A percentile compares a stretch with the other conserved stretches of the same genome.
Conservation (phyloP, 2,797 vertebrate species). For the Emydoidea blandingii region DNA sequence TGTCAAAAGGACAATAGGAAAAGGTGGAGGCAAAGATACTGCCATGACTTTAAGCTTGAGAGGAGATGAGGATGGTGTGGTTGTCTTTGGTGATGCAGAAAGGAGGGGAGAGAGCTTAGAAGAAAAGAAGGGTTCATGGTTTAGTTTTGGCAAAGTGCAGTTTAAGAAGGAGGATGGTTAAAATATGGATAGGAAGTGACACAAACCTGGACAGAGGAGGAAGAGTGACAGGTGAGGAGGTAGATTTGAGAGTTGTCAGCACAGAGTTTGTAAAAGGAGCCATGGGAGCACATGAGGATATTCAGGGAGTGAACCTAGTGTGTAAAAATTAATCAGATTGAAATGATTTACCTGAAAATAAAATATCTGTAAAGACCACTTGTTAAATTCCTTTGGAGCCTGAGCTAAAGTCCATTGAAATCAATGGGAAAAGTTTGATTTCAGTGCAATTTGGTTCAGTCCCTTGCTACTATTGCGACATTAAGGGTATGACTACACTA, state of each 20-base stretch:
- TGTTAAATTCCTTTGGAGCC: conserved; percentile 20
- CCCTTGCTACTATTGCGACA: background rate
- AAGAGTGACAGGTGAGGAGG: background rate
- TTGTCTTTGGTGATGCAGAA: background rate
- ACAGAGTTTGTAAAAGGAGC: background rate
- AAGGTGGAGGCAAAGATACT: background rate
- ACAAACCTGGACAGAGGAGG: background rate
- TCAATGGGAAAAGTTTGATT: background rate
- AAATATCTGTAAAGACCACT: background rate
- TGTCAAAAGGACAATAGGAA: background rate
- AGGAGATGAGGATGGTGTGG: background rate
- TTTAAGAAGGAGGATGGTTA: background rate
- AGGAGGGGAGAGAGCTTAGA: background rate
- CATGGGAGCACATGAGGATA: background rate
- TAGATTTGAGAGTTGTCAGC: background rate
- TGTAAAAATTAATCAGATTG: background rate
- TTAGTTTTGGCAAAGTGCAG: background rate
- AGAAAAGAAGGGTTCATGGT: background rate
- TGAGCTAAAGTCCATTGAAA: background rate
- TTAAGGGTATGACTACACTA: background rate
- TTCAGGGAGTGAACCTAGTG: background rate
- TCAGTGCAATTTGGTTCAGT: background rate
- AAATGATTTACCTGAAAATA: background rate
- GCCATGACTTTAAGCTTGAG: background rate
- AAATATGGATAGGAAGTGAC: background rate